Evolutionary conservation across 2,797 vertebrate species (phyloP).

Genomic region (Psittacula derbiana): DNA sequence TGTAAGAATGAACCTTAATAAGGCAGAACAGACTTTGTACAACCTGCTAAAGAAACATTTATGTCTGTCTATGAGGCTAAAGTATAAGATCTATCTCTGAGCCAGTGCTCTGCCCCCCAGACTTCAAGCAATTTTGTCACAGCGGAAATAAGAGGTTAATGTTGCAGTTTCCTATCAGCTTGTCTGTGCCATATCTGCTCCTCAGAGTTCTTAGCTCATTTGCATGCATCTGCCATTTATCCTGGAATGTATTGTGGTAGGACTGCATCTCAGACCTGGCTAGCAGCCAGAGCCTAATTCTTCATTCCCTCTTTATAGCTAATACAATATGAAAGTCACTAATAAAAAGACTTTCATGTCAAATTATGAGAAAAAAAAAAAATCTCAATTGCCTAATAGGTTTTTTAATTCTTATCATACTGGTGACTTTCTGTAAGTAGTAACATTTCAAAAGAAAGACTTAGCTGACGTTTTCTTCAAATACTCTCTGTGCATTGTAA

Average conservation of each 20-base stretch:
- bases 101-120: neutral
- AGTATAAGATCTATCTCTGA: neutral
- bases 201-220: neutral
- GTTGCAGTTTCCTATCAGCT: neutral
- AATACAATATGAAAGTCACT: slow-evolving; percentile 61
- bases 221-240: slow-evolving; percentile 27
- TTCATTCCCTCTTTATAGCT: slow-evolving; percentile 28
- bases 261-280: neutral
- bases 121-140: neutral
- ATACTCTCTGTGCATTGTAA: neutral
- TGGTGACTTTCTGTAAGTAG: slow-evolving; percentile 47
- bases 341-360: slow-evolving; percentile 61
- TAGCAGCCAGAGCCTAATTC: slow-evolving; percentile 28
- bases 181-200: neutral
- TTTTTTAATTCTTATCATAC: slow-evolving; percentile 64
- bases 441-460: slow-evolving; percentile 39
- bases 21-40: neutral
- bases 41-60: neutral
- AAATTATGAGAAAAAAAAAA: slow-evolving; percentile 41
- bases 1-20: neutral
- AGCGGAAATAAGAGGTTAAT: neutral
- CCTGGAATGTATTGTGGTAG: slow-evolving; percentile 19
- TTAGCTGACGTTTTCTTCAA: slow-evolving; percentile 41
- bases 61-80: neutral
- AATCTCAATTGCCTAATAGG: slow-evolving; percentile 52